A percentile compares a stretch with the other conserved stretches of the same genome.
phyloP scores from a whole-genome alignment of 2,113 vertebrate species.

The Hippocampus barbouri region DNA sequence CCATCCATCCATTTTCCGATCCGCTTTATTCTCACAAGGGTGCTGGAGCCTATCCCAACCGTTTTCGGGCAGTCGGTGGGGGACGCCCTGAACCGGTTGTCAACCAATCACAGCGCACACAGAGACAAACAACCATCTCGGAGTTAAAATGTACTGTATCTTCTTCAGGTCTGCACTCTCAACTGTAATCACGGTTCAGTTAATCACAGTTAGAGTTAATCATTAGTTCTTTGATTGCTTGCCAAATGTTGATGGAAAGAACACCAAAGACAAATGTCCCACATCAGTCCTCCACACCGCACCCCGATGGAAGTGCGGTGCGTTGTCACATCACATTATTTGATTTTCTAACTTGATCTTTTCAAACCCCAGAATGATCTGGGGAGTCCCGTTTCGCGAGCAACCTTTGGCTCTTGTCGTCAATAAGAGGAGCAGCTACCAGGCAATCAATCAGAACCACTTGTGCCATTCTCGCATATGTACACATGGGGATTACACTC shows the following conservation, averaged over 20 bases:
- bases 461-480: conserved; percentile 4
- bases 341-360: conserved; percentile 12
- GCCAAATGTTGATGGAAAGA: neutral
- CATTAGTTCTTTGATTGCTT: neutral
- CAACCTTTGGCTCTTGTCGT: conserved; percentile 22
- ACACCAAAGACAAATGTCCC: neutral
- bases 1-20: no score
- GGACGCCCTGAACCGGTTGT: no score
- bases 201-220: neutral
- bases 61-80: no score
- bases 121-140: no score
- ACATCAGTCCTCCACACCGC: neutral
- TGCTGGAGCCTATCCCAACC: no score
- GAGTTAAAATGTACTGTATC: no score
- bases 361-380: conserved; percentile 21
- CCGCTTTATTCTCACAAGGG: no score
- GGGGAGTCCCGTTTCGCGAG: conserved; percentile 36
- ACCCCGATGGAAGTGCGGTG: neutral
- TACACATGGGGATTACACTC: neutral
- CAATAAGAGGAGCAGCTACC: conserved; percentile 21
- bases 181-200: neutral
- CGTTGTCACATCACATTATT: conserved; percentile 14
- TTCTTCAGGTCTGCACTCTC: neutral
- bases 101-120: no score
- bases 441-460: conserved; percentile 19